These are phyloP conservation scores for Eudasyphora cyanicolor DNA, from an alignment of 2,888 invertebrate genomes.

Conservation along the genomic window DNA sequence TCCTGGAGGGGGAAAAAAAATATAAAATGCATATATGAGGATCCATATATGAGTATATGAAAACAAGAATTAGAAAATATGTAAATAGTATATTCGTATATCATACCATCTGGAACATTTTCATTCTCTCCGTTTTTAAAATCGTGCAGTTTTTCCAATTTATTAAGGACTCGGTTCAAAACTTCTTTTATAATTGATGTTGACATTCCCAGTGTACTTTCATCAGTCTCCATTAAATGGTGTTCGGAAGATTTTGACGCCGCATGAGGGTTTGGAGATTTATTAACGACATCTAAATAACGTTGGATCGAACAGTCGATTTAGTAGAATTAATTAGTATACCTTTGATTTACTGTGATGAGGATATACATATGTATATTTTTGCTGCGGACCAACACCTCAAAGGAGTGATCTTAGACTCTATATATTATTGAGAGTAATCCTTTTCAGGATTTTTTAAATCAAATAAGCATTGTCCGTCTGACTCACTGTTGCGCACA, in stretches of 20 bases:
- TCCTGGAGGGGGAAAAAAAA: constrained; percentile 67
- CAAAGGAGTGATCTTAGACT: too few relatives aligned
- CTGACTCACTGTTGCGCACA: too few relatives aligned
- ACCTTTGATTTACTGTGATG: not conserved
- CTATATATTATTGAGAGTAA: too few relatives aligned
- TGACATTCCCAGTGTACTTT: not conserved
- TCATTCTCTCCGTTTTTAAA: constrained; percentile 47
- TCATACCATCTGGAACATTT: constrained; percentile 71
- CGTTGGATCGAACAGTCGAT: too few relatives aligned
- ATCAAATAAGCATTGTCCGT: too few relatives aligned
- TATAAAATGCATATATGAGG: not conserved
- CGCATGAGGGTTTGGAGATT: not conserved
- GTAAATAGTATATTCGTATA: not conserved
- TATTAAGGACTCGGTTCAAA: constrained; percentile 70
- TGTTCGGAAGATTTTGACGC: not conserved
- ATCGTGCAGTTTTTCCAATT: constrained; percentile 67
- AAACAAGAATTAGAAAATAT: too few relatives aligned
- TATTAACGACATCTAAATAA: not conserved
- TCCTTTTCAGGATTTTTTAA: too few relatives aligned
- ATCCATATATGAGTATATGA: too few relatives aligned
- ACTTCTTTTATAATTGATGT: constrained; percentile 61
- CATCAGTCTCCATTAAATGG: not conserved
- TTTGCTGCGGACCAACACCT: too few relatives aligned
- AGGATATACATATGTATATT: not conserved
- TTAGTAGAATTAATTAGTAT: not conserved